Evolutionary conservation across 2,113 vertebrate genomes (phyloP).

Genomic region (Parus major): DNA sequence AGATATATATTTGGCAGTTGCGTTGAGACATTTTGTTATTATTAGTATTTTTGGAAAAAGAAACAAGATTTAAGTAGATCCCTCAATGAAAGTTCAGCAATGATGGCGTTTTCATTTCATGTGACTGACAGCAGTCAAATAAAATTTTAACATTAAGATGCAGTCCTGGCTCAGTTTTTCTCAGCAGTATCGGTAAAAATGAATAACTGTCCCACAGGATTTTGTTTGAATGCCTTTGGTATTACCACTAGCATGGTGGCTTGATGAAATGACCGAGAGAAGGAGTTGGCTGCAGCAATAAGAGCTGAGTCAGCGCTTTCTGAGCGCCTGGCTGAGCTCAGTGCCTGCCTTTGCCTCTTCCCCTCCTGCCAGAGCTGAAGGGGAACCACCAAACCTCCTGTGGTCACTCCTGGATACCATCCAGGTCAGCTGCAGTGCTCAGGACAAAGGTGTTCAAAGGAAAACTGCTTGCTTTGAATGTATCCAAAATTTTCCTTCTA

Average conservation of each 20-base stretch:
- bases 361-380: not conserved
- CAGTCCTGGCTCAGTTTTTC: not conserved
- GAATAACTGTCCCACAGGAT: not conserved
- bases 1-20: not conserved
- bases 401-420: not conserved
- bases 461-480: not conserved
- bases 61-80: not conserved
- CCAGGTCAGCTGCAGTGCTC: not conserved
- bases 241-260: not conserved
- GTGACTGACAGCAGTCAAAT: not conserved
- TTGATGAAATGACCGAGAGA: not conserved
- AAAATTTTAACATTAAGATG: not conserved
- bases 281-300: not conserved
- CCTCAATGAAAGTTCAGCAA: not conserved
- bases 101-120: not conserved
- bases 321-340: not conserved
- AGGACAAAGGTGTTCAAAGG: not conserved
- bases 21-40: not conserved
- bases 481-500: not conserved
- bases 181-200: not conserved
- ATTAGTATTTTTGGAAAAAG: not conserved
- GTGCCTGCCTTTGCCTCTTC: not conserved
- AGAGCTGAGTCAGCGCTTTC: not conserved
- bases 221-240: not conserved
- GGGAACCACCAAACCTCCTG: not conserved